Evolutionary conservation across 2,888 invertebrate species (phyloP).

Genomic region (Dasypolia templi): DNA sequence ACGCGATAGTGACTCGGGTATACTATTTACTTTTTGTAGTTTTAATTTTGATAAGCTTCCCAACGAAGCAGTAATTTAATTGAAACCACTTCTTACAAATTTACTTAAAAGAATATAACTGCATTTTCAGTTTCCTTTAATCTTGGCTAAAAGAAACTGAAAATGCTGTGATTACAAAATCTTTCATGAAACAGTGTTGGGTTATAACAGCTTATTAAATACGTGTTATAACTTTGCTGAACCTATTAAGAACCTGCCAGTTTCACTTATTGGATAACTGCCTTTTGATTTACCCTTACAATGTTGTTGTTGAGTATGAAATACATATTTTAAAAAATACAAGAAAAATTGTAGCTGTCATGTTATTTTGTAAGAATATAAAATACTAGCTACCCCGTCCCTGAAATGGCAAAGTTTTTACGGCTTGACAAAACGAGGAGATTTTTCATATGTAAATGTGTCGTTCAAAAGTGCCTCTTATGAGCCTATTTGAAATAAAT

Average conservation of each 20-base stretch:
- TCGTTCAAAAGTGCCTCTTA: too few relatives aligned
- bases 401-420: background rate
- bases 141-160: slow-evolving; percentile 15
- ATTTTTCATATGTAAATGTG: too few relatives aligned
- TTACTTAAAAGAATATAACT: too few relatives aligned
- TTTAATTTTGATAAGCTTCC: slow-evolving; percentile 6
- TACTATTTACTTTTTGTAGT: background rate
- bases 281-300: slow-evolving; percentile 25
- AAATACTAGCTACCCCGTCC: background rate
- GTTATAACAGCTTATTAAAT: slow-evolving; percentile 52
- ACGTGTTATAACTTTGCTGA: slow-evolving; percentile 28
- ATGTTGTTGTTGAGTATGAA: slow-evolving; percentile 23
- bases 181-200: background rate
- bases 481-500: too few relatives aligned
- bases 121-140: too few relatives aligned
- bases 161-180: slow-evolving; percentile 49
- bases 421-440: background rate
- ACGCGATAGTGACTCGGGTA: background rate
- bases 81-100: background rate
- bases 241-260: slow-evolving; percentile 58
- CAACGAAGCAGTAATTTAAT: background rate
- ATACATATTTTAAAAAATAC: background rate
- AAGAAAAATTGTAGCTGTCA: slow-evolving; percentile 1
- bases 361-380: background rate
- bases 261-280: slow-evolving; percentile 37